Base-by-base conservation (phyloP, 2,888 invertebrate species). In the Conistra vaccinii region DNA sequence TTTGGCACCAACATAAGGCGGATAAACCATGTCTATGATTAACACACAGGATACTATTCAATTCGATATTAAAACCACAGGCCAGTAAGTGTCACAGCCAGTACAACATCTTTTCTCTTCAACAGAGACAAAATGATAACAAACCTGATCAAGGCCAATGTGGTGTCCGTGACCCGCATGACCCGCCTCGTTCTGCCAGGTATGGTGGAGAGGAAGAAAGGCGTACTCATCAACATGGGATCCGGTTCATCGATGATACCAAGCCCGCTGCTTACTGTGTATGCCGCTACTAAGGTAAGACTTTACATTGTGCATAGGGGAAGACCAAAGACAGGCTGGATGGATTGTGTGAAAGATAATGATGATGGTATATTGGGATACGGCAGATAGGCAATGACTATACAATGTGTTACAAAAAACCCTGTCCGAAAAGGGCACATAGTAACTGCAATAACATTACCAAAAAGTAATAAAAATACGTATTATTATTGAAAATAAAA, bases 151-250 rank as follows among this genome's bases (percentile, higher is more conserved):
- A 97, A 97, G 81, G 98, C 98, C 69, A 99, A 99, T 92, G 97
- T 98, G 39, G 96, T 98, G 45, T 98, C 98, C 0, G 97, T 98
- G 51, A 98, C 98, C 0, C 97, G 98, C 73, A 98, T 99, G 98
- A 98, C 98, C 29, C 97, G 97, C 58, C 95, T 99, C 20, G 97
- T 99, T 1, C 94, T 99, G 92, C 99, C 99, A 0, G 97, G 97
- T 23, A 99, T 99, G 99, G 97, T 98, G 69, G 97, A 97, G 84
- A 97, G 98, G 62, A 97, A 97, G 63, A 97, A 97, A 85, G 99
- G 99, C 0, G 98, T 99, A 0, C 97, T 99, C 71, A 97, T 99
- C 84, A 99, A 99, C 93, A 95, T 99, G 29, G 98, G 99, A 0
- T 99, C 99, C 0, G 97, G 97, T 0, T 97, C 99, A 0, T 98